These are phyloP conservation scores for Gryllus bimaculatus DNA, from an alignment of 1,140 invertebrate genomes.

Conservation along the genomic window DNA sequence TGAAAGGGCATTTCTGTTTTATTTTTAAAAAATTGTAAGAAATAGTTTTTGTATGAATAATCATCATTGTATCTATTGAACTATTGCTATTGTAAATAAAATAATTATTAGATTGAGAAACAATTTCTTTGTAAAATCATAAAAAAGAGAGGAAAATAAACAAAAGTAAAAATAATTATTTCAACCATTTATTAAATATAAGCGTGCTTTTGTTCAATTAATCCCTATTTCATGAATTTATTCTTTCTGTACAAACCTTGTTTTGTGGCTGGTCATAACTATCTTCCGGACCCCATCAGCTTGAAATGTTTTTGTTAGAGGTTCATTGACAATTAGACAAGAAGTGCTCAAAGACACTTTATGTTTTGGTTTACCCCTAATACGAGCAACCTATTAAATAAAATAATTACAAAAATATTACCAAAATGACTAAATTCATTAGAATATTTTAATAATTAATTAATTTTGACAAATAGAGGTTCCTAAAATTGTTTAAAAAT, in stretches of 20 bases:
- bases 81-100: too few species aligned
- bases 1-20: conserved; percentile 56
- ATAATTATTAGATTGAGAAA: too few species aligned
- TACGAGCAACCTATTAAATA: conserved; percentile 18
- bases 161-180: too few species aligned
- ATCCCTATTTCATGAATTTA: too few species aligned
- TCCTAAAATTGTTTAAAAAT: too few species aligned
- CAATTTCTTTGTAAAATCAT: too few species aligned
- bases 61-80: not conserved
- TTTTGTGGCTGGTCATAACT: conserved; percentile 18
- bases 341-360: not conserved
- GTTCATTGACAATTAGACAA: conserved; percentile 10
- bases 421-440: not conserved
- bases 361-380: conserved; percentile 18
- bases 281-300: conserved; percentile 18
- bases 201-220: too few species aligned
- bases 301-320: conserved; percentile 16
- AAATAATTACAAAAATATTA: not conserved
- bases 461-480: too few species aligned
- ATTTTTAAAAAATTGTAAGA: not conserved
- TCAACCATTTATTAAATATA: too few species aligned
- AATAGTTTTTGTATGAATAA: not conserved
- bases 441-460: not conserved
- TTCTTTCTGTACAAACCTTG: conserved; percentile 11
- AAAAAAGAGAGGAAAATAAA: too few species aligned